Evolutionary conservation across 2,797 vertebrate species (phyloP).

Genomic region (Naso thynnoides): DNA sequence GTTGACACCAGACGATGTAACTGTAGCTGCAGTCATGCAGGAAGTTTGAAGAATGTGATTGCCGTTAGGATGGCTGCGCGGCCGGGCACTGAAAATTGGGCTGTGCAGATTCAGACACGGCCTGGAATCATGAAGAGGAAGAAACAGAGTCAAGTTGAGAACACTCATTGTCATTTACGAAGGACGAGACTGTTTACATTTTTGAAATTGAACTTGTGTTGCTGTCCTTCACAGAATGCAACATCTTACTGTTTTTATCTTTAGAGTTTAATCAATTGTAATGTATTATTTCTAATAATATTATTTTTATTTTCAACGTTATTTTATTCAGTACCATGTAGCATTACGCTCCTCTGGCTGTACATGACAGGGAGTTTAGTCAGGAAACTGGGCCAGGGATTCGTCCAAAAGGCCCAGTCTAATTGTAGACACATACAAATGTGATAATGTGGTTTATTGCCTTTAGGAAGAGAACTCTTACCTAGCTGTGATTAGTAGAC

Average conservation of each 20-base stretch:
- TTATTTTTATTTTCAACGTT: conserved; percentile 75
- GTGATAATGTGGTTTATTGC: conserved; percentile 67
- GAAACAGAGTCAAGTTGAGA: conserved; percentile 27
- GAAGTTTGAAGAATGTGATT: conserved; percentile 48
- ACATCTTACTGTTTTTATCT: conserved; percentile 89
- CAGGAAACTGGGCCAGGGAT: conserved; percentile 64
- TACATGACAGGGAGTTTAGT: conserved; percentile 68
- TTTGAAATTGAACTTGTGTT: conserved; percentile 80
- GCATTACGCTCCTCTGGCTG: conserved; percentile 76
- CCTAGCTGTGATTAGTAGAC: conserved; percentile 71
- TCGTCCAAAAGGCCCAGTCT: conserved; percentile 53
- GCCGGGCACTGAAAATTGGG: conserved; percentile 34
- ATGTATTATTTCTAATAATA: conserved; percentile 81
- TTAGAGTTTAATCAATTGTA: conserved; percentile 77
- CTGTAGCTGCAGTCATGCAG: conserved; percentile 49
- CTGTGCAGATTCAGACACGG: conserved; percentile 51
- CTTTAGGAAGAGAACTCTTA: conserved; percentile 65
- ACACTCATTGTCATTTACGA: conserved; percentile 74
- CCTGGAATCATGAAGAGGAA: conserved; percentile 46
- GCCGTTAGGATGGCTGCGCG: conserved; percentile 34
- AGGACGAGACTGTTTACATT: conserved; percentile 95
- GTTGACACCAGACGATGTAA: conserved; percentile 52
- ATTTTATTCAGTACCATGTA: conserved; percentile 86
- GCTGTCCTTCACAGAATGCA: conserved; percentile 85
- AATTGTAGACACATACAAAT: conserved; percentile 60